phyloP scores from a whole-genome alignment of 2,797 vertebrate genomes.

The Hyperoplus lanceolatus region DNA sequence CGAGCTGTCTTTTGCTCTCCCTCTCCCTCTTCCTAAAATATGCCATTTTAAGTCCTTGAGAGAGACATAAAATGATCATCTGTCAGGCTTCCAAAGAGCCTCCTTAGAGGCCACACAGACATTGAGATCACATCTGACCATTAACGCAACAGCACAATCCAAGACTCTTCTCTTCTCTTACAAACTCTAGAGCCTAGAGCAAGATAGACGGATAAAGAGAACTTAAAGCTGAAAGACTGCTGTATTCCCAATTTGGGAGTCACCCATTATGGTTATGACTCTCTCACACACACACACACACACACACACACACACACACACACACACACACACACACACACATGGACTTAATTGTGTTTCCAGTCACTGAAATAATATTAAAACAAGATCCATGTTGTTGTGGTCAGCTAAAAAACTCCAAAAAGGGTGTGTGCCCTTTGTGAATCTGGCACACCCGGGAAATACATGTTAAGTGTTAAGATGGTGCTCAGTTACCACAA shows the following conservation, averaged over 20 bases:
- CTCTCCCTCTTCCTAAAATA: constrained; percentile 52
- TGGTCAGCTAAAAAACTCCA: no score
- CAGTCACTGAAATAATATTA: no score
- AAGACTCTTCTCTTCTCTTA: constrained; percentile 36
- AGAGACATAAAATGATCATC: constrained; percentile 67
- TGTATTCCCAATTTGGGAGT: constrained; percentile 23
- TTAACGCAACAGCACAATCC: constrained; percentile 61
- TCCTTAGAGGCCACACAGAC: constrained; percentile 57
- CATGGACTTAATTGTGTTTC: no score
- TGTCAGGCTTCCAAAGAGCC: constrained; percentile 62
- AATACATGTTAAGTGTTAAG: no score
- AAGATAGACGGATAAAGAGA: background rate
- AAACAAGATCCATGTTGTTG: no score
- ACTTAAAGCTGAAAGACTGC: constrained; percentile 25
- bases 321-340: no score
- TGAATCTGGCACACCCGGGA: no score
- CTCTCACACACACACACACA: constrained; percentile 6
- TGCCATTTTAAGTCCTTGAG: constrained; percentile 68
- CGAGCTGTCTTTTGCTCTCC: constrained; percentile 35
- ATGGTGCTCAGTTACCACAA: no score
- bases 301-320: no score
- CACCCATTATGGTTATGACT: constrained; percentile 24
- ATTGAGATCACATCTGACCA: constrained; percentile 49
- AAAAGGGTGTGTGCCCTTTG: no score
- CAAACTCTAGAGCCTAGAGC: constrained; percentile 18